Evolutionary conservation across 2,113 vertebrate species (phyloP), one percentile per base, ranked within the genome.

Genomic region (Aix galericulata): DNA sequence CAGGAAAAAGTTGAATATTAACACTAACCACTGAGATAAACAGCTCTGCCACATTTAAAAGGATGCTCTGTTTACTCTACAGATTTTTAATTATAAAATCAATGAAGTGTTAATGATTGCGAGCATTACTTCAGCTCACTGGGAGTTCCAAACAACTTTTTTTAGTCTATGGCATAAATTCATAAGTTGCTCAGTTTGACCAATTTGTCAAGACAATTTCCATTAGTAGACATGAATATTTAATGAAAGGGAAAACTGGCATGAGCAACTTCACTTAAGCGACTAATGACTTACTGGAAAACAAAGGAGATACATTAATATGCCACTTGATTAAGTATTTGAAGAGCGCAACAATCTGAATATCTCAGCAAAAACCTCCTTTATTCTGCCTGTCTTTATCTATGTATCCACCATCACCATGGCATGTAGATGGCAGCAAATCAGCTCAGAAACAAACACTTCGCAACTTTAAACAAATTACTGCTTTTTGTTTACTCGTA

Each of bases 201-300:
- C 97, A 97, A 97, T 97, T 97, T 97, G 94, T 97, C 96, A 98
- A 94, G 95, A 97, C 89, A 97, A 96, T 97, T 97, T 98, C 97
- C 98, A 98, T 98, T 98, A 98, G 97, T 93, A 98, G 97, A 97
- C 94, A 98, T 98, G 93, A 98, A 98, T 98, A 98, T 97, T 98
- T 98, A 98, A 98, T 98, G 97, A 93, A 95, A 96, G 77, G 85
- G 86, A 97, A 98, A 98, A 97, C 89, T 96, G 95, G 89, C 93
- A 97, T 48, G 91, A 97, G 88, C 94, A 93, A 96, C 95, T 97
- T 97, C 95, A 93, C 94, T 95, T 96, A 98, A 96, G 93, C 50
- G 29, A 91, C 91, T 97, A 97, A 97, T 83, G 96, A 97, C 97
- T 98, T 98, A 97, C 97, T 96, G 96, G 98, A 98, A 97, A 95